Evolutionary conservation across 2,797 vertebrate genomes (phyloP).

Genomic region (Balearica regulorum): DNA sequence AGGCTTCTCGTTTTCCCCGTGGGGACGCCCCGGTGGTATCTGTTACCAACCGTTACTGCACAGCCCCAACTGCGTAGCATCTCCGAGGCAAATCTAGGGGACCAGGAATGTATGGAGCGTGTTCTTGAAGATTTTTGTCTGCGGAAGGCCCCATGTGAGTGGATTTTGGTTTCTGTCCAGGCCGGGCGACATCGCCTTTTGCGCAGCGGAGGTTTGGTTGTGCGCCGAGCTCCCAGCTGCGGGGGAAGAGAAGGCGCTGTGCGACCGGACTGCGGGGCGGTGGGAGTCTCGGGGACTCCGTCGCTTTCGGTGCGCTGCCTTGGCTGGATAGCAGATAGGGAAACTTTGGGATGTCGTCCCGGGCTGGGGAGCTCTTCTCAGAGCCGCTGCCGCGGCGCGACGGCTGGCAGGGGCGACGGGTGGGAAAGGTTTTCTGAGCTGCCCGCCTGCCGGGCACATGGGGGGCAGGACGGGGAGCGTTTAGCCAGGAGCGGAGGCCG

Average conservation of each 20-base stretch:
- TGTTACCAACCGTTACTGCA: rapidly evolving
- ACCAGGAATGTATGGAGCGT: rapidly evolving
- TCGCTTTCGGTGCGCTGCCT: not conserved
- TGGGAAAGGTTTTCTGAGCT: not conserved
- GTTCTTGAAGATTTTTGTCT: not conserved
- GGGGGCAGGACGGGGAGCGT: not conserved
- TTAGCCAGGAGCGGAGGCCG: too few species aligned
- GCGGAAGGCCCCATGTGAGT: not conserved
- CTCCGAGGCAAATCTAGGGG: not conserved
- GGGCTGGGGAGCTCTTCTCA: not conserved
- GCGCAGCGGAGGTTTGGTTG: rapidly evolving
- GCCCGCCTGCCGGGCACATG: not conserved
- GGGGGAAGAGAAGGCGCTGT: not conserved
- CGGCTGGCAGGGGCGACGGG: too few species aligned
- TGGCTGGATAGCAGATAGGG: not conserved
- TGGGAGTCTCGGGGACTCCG: too few species aligned
- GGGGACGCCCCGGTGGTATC: not conserved
- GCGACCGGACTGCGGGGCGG: rapidly evolving
- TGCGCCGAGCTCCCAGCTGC: rapidly evolving
- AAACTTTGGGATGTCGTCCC: too few species aligned
- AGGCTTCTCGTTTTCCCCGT: not conserved
- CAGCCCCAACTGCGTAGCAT: rapidly evolving
- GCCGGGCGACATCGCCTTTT: rapidly evolving
- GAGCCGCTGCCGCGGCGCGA: not conserved
- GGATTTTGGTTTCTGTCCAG: not conserved